Evolutionary conservation across 2,113 vertebrate genomes (phyloP).

Genomic region (Perca fluviatilis): DNA sequence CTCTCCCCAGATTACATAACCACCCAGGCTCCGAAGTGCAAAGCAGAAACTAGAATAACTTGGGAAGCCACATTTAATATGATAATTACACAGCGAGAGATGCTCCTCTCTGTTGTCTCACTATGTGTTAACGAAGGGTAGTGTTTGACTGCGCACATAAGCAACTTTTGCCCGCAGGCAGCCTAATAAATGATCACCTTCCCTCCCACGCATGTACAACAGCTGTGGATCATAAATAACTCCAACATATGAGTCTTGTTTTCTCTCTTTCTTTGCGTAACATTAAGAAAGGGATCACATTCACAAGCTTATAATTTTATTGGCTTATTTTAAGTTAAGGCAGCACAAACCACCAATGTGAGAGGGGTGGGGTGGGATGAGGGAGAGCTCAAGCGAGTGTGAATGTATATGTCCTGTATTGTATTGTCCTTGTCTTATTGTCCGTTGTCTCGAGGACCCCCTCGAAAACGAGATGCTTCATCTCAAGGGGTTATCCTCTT

Average conservation of each 20-base stretch:
- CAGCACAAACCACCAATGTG: neutral
- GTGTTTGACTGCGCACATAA: neutral
- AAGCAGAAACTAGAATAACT: slow-evolving; percentile 18
- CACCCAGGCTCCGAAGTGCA: neutral
- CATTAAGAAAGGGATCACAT: slow-evolving; percentile 31
- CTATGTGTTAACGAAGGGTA: neutral
- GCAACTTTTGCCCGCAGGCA: neutral
- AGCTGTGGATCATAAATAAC: slow-evolving; percentile 64
- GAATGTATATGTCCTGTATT: too few relatives aligned
- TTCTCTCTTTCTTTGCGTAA: slow-evolving; percentile 13
- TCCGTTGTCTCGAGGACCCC: too few relatives aligned
- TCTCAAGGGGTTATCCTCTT: too few relatives aligned
- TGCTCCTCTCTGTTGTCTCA: neutral
- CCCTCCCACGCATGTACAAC: neutral
- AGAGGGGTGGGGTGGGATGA: too few relatives aligned
- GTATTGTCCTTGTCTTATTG: too few relatives aligned
- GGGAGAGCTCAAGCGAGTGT: too few relatives aligned
- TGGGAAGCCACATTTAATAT: neutral
- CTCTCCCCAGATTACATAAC: slow-evolving; percentile 41
- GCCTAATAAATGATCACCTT: slow-evolving; percentile 22
- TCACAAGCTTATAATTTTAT: neutral
- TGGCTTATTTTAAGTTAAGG: neutral
- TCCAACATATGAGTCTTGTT: slow-evolving; percentile 1
- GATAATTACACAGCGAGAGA: neutral
- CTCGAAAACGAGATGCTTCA: too few relatives aligned